These are phyloP conservation scores for Microctonus brassicae DNA, from an alignment of 2,888 invertebrate genomes.

Conservation along the genomic window DNA sequence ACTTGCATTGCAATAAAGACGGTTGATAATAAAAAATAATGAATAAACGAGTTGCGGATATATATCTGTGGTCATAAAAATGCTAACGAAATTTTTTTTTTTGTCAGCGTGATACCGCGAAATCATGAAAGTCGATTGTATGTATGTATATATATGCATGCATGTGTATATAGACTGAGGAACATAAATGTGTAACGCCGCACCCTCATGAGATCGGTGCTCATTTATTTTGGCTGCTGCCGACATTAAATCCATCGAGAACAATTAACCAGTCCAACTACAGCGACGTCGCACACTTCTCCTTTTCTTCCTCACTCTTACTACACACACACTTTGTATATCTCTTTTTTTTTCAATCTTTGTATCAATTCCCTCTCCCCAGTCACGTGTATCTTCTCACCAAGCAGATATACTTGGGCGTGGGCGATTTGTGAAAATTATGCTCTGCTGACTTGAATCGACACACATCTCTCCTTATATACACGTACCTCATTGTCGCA, in stretches of 20 bases:
- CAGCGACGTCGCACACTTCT: not conserved
- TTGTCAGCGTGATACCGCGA: constrained; percentile 17
- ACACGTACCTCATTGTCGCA: constrained; percentile 21
- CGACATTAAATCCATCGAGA: constrained; percentile 56
- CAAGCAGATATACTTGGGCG: constrained; percentile 11
- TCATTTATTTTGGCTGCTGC: constrained; percentile 52
- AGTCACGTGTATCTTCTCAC: constrained; percentile 4
- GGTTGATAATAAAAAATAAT: constrained; percentile 6
- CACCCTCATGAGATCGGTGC: constrained; percentile 45
- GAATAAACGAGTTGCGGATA: not conserved
- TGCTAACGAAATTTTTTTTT: constrained; percentile 9
- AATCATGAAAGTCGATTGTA: constrained; percentile 4
- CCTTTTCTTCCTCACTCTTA: not conserved
- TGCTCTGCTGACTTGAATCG: constrained; percentile 31
- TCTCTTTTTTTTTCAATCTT: constrained; percentile 3
- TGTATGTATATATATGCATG: constrained; percentile 36
- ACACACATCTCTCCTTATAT: constrained; percentile 32
- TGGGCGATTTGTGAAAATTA: constrained; percentile 38
- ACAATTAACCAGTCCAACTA: constrained; percentile 53
- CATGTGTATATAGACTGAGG: not conserved
- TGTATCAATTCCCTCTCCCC: not conserved
- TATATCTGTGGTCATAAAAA: constrained; percentile 12
- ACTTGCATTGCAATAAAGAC: not conserved
- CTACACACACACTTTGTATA: not conserved
- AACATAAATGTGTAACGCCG: constrained; percentile 19